Evolutionary conservation across 1,140 invertebrate species (phyloP), one percentile per base, ranked within the genome.

Genomic region (Rhyzopertha dominica): DNA sequence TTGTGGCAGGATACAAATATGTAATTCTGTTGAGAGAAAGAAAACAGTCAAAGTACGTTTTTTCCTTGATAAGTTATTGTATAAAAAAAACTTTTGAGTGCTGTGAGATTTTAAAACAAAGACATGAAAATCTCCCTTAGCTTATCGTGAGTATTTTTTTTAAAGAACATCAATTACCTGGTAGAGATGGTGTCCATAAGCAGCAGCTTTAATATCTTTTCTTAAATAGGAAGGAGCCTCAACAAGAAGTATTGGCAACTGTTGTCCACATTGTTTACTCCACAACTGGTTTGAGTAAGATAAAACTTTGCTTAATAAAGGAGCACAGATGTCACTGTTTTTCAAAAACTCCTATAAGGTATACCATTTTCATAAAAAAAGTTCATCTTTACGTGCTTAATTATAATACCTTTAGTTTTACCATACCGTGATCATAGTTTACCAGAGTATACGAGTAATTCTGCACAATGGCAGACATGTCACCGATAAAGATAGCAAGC

Each of bases 231-330:
- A 4, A 0, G 68, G 69, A 1, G 68, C 68, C 0, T 49, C 56
- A 14, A 49, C 51, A 41, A 72, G 30, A 47, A 70, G 68, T 22
- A 59, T 36, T 0, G 69, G 68, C 18, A 65, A 37, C 42, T 71
- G 68, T 5, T 60, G 37, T 0, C 70, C 69, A 4, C 63, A 54
- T 2, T 58, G 56, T 38, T 64, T 58, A 2, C 59, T 43, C 69
- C 69, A 72, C 22, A 71, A 40, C 13, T 68, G 62, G 13, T 63
- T 41, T 0, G 56, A 56, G 38, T 71, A 71, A 35, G 66, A 65
- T 26, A 69, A 62, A 4, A 67, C 17, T 0, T 52, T 48, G 14
- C 66, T 55, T 12, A 44, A 26, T 8, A 72, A 43, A 17, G 63
- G 64, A 13, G 51, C 47, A 2, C 68, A 70, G 4, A 72, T 64